Evolutionary conservation across 2,113 vertebrate species (phyloP).

Genomic region (Actinemys pallida): DNA sequence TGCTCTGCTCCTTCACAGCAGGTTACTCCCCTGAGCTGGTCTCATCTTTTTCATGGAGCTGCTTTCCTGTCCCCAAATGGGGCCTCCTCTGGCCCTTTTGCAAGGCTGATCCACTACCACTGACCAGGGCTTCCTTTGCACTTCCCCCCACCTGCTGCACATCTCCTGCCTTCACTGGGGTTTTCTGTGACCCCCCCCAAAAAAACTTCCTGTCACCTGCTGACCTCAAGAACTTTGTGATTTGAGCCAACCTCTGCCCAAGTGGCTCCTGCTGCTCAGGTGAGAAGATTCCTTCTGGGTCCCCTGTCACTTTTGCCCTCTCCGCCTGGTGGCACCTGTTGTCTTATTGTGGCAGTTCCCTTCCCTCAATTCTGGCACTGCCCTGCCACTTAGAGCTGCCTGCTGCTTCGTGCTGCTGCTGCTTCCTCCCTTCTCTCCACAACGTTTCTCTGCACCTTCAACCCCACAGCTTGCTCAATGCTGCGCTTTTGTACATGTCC

Average conservation of each 20-base stretch:
- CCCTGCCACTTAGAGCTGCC: background rate
- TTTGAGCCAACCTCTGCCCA: background rate
- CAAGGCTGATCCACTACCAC: too few species aligned
- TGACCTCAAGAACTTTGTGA: background rate
- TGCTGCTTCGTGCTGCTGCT: background rate
- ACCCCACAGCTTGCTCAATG: background rate
- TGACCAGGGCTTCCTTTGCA: background rate
- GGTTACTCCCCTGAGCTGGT: fast-evolving
- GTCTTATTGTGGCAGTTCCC: background rate
- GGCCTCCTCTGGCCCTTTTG: background rate
- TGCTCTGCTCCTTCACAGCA: fast-evolving
- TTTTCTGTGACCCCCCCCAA: background rate
- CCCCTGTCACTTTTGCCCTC: background rate
- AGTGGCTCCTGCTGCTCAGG: too few species aligned
- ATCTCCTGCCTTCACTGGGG: background rate
- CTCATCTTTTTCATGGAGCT: background rate
- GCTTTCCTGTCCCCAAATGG: background rate
- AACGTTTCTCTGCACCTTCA: background rate
- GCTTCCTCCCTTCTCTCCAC: background rate
- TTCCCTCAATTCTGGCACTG: background rate
- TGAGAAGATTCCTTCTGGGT: background rate
- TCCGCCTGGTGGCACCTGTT: background rate
- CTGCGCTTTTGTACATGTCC: background rate
- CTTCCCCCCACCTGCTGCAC: background rate
- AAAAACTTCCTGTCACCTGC: background rate